Conservation (phyloP, 2,888 invertebrate genomes). For the Tigriopus californicus region DNA sequence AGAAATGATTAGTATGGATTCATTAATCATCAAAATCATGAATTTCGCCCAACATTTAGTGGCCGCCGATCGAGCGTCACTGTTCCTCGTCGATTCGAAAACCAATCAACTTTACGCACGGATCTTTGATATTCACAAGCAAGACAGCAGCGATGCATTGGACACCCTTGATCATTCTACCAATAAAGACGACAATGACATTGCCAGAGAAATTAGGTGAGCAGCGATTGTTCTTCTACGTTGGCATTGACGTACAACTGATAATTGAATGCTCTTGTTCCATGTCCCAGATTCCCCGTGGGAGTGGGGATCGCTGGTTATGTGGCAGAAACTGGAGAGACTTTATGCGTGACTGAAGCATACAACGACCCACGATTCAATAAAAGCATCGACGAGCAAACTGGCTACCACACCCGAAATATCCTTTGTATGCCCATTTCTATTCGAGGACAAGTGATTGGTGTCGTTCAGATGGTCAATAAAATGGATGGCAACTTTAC, state of each 20-base stretch:
- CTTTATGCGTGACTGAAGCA: constrained; percentile 61
- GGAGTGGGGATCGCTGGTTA: constrained; percentile 62
- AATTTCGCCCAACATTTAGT: constrained; percentile 62
- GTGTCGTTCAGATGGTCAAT: constrained; percentile 74
- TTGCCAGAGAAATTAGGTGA: constrained; percentile 24
- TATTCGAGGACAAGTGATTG: constrained; percentile 54
- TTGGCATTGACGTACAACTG: neutral
- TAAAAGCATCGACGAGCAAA: constrained; percentile 44
- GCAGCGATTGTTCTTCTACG: too few species aligned
- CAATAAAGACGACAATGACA: constrained; percentile 21
- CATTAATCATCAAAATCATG: constrained; percentile 59
- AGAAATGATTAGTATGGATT: constrained; percentile 66
- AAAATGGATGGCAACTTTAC: constrained; percentile 31
- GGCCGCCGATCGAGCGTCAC: constrained; percentile 59
- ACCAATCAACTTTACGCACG: constrained; percentile 57
- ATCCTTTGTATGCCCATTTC: constrained; percentile 75
- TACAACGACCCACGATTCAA: constrained; percentile 59
- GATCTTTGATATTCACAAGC: constrained; percentile 42
- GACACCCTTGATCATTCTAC: too few species aligned
- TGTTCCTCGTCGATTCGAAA: constrained; percentile 55
- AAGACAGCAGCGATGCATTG: constrained; percentile 27
- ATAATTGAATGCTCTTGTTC: neutral
- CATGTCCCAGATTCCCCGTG: constrained; percentile 42
- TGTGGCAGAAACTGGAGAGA: constrained; percentile 57
- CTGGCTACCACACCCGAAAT: constrained; percentile 41